Conservation (phyloP, 2,888 invertebrate species). For the Agriopis marginaria region DNA sequence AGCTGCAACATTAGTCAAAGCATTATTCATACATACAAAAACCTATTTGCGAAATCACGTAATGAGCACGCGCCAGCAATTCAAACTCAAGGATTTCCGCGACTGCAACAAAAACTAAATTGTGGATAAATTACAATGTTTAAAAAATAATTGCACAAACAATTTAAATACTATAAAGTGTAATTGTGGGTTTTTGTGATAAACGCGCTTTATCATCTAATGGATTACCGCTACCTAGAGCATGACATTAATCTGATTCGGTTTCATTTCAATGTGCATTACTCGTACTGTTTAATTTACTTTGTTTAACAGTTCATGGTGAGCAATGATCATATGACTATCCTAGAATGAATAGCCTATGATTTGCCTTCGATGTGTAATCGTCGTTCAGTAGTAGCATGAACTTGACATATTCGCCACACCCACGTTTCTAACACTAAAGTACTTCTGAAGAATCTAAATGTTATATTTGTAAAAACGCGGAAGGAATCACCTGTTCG, state of each 20-base stretch:
- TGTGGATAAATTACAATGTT: conserved; percentile 33
- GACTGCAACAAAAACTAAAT: conserved; percentile 31
- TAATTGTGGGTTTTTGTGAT: conserved; percentile 28
- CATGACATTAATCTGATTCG: conserved; percentile 24
- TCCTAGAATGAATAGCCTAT: no score
- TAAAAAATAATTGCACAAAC: conserved; percentile 35
- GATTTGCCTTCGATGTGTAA: background rate
- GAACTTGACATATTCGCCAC: conserved; percentile 32
- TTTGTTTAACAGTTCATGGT: background rate
- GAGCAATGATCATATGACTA: no score
- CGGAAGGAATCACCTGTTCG: conserved; percentile 47
- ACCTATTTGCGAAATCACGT: conserved; percentile 21
- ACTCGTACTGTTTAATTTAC: background rate
- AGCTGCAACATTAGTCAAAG: background rate
- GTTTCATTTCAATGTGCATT: conserved; percentile 12
- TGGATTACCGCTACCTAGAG: conserved; percentile 17
- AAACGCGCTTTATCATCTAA: conserved; percentile 26
- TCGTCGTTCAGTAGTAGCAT: conserved; percentile 17
- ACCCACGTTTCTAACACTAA: conserved; percentile 24
- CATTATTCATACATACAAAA: background rate
- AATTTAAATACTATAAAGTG: conserved; percentile 22
- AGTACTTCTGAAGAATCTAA: conserved; percentile 1
- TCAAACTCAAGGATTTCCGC: conserved; percentile 28
- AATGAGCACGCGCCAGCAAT: conserved; percentile 26
- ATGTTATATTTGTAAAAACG: conserved; percentile 20